These are phyloP conservation scores for Gymnorhina tibicen DNA, from an alignment of 2,113 vertebrate genomes.

Conservation along the genomic window DNA sequence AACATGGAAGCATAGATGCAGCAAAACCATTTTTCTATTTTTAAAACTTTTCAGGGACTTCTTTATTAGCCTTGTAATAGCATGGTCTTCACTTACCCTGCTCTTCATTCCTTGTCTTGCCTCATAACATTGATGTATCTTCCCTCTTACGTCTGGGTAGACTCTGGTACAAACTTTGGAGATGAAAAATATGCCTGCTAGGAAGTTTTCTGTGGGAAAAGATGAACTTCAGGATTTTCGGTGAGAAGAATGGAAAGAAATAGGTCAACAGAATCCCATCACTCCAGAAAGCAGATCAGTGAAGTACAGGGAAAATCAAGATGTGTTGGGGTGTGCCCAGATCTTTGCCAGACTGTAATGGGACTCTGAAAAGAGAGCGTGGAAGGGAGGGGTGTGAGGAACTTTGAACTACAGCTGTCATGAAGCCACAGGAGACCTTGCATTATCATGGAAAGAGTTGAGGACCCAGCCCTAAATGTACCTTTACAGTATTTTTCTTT, in stretches of 20 bases:
- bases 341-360: not conserved
- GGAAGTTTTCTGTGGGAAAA: not conserved
- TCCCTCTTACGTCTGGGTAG: not conserved
- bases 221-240: not conserved
- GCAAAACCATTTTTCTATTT: not conserved
- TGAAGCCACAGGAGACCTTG: not conserved
- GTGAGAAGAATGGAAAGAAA: not conserved
- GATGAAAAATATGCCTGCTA: not conserved
- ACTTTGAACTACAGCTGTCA: not conserved
- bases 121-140: slow-evolving; percentile 19
- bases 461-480: not conserved
- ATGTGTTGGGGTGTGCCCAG: not conserved
- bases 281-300: not conserved
- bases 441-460: not conserved
- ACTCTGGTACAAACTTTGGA: not conserved
- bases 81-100: not conserved
- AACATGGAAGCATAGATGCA: not conserved
- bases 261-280: not conserved
- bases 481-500: not conserved
- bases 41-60: not conserved
- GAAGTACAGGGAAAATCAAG: not conserved
- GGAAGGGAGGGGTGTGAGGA: not conserved
- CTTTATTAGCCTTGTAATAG: not conserved
- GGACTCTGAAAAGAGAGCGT: not conserved
- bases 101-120: not conserved